These are phyloP conservation scores for Paralinhomoeus sp. DNA, from an alignment of 2,888 invertebrate genomes.

Conservation along the genomic window DNA sequence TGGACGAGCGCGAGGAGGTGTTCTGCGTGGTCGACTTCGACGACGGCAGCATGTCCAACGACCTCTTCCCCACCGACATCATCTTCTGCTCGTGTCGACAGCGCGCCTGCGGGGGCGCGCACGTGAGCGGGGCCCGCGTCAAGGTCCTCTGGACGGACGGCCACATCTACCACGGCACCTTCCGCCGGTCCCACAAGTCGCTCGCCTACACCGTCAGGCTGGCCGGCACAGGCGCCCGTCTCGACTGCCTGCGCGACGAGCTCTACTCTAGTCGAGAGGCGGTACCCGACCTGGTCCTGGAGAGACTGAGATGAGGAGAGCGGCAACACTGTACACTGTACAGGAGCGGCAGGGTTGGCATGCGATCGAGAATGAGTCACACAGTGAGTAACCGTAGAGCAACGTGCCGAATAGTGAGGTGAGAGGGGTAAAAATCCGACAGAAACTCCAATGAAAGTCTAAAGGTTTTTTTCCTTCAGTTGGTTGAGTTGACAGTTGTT, in stretches of 20 bases:
- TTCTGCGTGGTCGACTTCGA: conserved; percentile 40
- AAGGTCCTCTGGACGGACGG: conserved; percentile 4
- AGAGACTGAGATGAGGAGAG: too few species aligned
- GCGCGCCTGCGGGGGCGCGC: conserved; percentile 3
- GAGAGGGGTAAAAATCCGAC: too few species aligned
- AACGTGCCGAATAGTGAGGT: too few species aligned
- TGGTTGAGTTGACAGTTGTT: too few species aligned
- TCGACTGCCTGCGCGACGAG: neutral
- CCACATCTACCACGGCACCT: conserved; percentile 2
- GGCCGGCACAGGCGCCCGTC: neutral
- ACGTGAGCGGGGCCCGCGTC: conserved; percentile 4
- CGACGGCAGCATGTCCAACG: conserved; percentile 38
- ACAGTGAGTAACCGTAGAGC: too few species aligned
- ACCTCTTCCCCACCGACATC: conserved; percentile 31
- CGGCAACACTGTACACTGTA: too few species aligned
- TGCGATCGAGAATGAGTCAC: too few species aligned
- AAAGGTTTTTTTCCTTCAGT: too few species aligned
- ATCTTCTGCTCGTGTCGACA: conserved; percentile 2
- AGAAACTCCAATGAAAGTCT: too few species aligned
- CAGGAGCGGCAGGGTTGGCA: too few species aligned
- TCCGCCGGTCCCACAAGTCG: conserved; percentile 2
- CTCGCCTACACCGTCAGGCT: neutral
- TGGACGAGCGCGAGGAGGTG: conserved; percentile 30
- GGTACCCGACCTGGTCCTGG: neutral
- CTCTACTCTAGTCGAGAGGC: neutral